Conservation (phyloP, 2,113 vertebrate species). For the Glaucidium brasilianum region DNA sequence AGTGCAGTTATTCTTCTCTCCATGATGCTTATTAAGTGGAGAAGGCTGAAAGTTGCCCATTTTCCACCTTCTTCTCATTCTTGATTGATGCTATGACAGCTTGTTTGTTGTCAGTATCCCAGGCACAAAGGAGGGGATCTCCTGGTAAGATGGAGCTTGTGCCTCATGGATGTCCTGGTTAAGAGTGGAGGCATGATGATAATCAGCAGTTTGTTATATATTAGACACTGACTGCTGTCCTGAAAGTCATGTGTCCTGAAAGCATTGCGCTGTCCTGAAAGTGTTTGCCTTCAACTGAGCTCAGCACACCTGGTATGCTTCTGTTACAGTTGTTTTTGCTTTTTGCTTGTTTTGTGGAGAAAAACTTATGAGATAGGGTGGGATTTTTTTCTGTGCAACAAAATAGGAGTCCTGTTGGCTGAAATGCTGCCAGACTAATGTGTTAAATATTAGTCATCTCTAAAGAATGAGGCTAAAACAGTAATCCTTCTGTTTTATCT, state of each 20-base stretch:
- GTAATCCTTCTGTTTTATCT: not conserved
- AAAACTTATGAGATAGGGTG: not conserved
- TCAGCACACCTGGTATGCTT: not conserved
- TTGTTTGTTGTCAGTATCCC: not conserved
- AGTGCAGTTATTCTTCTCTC: rapidly evolving
- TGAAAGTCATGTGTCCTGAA: not conserved
- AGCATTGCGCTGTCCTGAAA: not conserved
- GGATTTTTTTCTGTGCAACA: not conserved
- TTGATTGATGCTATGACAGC: not conserved
- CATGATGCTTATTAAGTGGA: not conserved
- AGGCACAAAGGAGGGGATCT: not conserved
- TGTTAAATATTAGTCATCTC: not conserved
- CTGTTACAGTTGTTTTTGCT: not conserved
- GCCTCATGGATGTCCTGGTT: not conserved
- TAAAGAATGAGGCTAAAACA: not conserved
- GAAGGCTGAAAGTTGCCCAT: not conserved
- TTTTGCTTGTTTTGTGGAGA: not conserved
- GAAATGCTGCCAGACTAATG: not conserved
- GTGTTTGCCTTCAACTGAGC: not conserved
- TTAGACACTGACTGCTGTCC: not conserved
- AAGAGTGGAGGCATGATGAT: not conserved
- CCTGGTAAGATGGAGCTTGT: not conserved
- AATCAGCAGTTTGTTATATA: not conserved
- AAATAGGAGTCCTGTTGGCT: not conserved
- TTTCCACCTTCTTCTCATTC: not conserved